Percentiles rank a stretch among this genome's conserved stretches.
phyloP scores from a whole-genome alignment of 2,797 vertebrate genomes.

The Cuculus canorus region DNA sequence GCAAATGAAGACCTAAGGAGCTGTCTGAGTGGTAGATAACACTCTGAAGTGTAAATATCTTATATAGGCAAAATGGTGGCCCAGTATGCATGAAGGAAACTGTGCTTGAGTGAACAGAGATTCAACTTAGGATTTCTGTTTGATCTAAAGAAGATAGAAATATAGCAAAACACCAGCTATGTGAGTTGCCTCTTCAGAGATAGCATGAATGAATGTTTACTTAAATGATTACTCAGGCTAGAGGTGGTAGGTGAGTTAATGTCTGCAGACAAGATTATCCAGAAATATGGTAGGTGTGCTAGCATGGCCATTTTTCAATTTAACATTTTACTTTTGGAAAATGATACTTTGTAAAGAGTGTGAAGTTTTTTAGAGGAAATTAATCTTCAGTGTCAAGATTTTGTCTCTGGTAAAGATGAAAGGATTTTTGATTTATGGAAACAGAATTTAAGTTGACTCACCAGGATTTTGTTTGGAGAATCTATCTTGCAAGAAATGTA shows the following conservation, averaged over 20 bases:
- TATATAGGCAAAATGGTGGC: background rate
- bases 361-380: background rate
- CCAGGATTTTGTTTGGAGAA: background rate
- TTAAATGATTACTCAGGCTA: background rate
- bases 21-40: background rate
- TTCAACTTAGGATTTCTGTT: background rate
- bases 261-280: slow-evolving; percentile 33
- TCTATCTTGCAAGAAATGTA: background rate
- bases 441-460: background rate
- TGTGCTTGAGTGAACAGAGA: background rate
- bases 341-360: background rate
- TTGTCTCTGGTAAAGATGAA: background rate
- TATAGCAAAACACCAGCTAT: background rate
- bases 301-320: background rate
- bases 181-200: background rate
- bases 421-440: slow-evolving; percentile 8
- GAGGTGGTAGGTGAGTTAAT: slow-evolving; percentile 27
- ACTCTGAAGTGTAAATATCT: background rate
- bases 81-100: background rate
- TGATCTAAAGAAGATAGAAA: background rate
- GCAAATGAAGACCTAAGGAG: background rate
- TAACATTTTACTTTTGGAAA: slow-evolving; percentile 14
- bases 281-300: background rate
- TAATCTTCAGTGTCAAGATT: background rate
- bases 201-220: slow-evolving; percentile 6